Conservation (phyloP, 2,113 vertebrate species). For the Oreochromis spilurus region DNA sequence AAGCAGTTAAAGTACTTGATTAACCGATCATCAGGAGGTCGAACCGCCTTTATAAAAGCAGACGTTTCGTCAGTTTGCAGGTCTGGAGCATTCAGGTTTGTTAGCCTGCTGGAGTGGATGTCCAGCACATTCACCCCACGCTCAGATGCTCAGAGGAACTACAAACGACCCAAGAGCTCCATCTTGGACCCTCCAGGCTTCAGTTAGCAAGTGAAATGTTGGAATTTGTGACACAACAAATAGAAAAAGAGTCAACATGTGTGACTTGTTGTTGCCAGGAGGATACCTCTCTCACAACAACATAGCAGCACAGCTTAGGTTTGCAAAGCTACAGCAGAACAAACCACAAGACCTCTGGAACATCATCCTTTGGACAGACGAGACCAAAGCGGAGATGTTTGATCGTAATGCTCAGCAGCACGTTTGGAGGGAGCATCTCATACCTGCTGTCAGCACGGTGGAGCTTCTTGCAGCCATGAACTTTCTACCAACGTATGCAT, state of each 20-base stretch:
- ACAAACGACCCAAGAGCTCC: neutral
- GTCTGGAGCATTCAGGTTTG: neutral
- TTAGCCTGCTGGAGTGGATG: neutral
- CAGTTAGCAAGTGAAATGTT: neutral
- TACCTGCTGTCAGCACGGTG: neutral
- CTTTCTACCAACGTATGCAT: fast-evolving
- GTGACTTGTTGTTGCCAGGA: neutral
- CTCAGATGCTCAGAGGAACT: neutral
- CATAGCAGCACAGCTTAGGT: neutral
- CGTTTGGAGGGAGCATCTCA: neutral
- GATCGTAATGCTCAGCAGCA: neutral
- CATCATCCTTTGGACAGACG: neutral
- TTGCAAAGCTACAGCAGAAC: neutral
- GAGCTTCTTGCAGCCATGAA: neutral
- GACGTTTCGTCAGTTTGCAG: neutral
- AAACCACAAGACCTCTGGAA: neutral
- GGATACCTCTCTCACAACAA: neutral
- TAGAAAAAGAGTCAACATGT: neutral
- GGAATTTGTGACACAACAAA: fast-evolving
- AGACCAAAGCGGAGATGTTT: neutral
- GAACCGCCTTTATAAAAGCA: neutral
- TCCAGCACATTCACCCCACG: fast-evolving
- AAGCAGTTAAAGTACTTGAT: neutral
- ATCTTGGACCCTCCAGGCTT: fast-evolving
- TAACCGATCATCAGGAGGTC: neutral